Percentiles rank a stretch among this genome's conserved stretches.
phyloP scores from a whole-genome alignment of 2,113 vertebrate species.

The Pyrgilauda ruficollis region DNA sequence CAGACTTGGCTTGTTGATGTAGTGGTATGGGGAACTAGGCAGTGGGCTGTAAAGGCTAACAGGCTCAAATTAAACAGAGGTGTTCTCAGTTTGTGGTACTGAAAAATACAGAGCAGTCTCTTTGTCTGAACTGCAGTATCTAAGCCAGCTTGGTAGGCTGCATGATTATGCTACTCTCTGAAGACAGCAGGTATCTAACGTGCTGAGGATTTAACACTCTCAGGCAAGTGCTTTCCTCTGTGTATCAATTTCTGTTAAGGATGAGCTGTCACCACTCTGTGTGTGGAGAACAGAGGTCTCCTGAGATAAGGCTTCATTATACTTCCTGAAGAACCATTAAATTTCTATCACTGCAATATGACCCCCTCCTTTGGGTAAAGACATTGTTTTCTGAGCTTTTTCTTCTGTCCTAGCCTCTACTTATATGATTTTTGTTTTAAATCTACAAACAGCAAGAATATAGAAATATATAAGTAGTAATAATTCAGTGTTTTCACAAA shows the following conservation, averaged over 20 bases:
- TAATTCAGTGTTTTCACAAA: neutral
- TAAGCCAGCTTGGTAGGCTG: neutral
- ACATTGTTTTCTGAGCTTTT: neutral
- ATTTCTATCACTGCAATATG: slow-evolving; percentile 83
- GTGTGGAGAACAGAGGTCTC: slow-evolving; percentile 59
- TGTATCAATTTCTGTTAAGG: slow-evolving; percentile 27
- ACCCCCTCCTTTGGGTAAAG: slow-evolving; percentile 68
- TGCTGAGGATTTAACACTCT: neutral
- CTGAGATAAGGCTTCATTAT: slow-evolving; percentile 79
- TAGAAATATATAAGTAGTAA: neutral
- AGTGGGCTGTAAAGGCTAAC: neutral
- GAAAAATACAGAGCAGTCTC: neutral
- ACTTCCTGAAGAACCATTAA: slow-evolving; percentile 83
- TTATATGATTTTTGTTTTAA: neutral
- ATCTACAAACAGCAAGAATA: neutral
- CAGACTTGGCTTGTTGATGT: neutral
- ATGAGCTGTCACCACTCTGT: slow-evolving; percentile 35
- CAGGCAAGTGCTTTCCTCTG: neutral
- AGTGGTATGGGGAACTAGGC: neutral
- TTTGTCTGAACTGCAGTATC: neutral
- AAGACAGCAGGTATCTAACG: slow-evolving; percentile 21
- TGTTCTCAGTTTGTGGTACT: neutral
- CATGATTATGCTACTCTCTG: neutral
- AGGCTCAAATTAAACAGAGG: neutral
- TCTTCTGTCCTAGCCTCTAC: neutral